phyloP scores from a whole-genome alignment of 2,797 vertebrate genomes.

The Phylloscopus collybita region DNA sequence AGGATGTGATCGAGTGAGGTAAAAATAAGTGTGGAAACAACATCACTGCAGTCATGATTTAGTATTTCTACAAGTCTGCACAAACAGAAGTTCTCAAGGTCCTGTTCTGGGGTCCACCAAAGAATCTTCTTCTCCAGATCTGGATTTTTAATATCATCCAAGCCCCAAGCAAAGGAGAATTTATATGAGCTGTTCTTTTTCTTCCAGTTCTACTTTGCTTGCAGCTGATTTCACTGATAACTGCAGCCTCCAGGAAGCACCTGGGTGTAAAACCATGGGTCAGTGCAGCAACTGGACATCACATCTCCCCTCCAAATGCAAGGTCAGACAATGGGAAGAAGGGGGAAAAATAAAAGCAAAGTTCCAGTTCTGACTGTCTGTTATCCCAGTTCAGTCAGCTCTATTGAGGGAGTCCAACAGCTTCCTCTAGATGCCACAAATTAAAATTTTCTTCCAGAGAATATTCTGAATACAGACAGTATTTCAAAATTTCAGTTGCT shows the following conservation, averaged over 20 bases:
- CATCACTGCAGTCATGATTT: not conserved
- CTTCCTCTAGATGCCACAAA: not conserved
- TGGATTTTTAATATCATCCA: not conserved
- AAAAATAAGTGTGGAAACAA: not conserved
- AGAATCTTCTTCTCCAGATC: not conserved
- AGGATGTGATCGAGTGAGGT: not conserved
- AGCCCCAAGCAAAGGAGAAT: not conserved
- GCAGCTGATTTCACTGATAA: not conserved
- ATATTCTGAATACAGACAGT: not conserved
- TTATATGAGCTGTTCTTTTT: not conserved
- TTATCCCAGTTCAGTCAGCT: not conserved
- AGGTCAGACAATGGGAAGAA: not conserved
- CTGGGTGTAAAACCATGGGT: not conserved
- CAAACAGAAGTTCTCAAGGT: not conserved
- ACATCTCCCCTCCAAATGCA: not conserved
- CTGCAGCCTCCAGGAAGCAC: not conserved
- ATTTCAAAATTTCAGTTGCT: not conserved
- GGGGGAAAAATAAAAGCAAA: accelerated
- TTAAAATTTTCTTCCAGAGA: not conserved
- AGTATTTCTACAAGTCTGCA: not conserved
- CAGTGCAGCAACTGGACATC: not conserved
- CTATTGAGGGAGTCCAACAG: not conserved
- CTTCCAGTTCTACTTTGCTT: not conserved
- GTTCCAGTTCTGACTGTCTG: not conserved
- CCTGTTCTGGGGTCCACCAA: not conserved